phyloP scores from a whole-genome alignment of 1,140 invertebrate genomes.

The Bombus impatiens region DNA sequence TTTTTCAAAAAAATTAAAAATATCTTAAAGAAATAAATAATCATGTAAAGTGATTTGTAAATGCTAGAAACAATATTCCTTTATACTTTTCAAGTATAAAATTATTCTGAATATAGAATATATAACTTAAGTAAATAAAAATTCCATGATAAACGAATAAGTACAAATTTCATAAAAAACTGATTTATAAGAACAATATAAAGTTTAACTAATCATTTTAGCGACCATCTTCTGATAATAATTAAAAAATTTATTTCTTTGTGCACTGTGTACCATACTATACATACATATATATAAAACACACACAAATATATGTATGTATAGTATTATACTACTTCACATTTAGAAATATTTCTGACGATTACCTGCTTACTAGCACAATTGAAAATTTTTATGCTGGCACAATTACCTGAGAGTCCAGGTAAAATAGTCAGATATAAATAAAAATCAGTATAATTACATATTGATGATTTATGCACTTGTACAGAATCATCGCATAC shows the following conservation, averaged over 20 bases:
- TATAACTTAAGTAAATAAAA: neutral
- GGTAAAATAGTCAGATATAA: conserved; percentile 40
- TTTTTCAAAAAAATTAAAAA: conserved; percentile 16
- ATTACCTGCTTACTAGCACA: conserved; percentile 28
- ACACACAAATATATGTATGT: conserved; percentile 24
- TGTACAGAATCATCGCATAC: conserved; percentile 47
- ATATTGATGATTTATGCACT: conserved; percentile 31
- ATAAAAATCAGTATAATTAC: conserved; percentile 15
- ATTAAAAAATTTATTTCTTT: conserved; percentile 24
- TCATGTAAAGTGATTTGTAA: neutral
- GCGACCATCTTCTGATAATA: neutral
- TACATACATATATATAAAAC: conserved; percentile 11
- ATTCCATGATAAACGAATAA: conserved; percentile 16
- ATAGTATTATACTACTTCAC: conserved; percentile 63
- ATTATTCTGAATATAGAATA: neutral
- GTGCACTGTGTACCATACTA: conserved; percentile 38
- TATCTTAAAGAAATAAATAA: conserved; percentile 20
- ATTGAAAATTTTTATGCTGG: conserved; percentile 42
- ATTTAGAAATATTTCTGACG: conserved; percentile 50
- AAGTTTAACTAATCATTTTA: conserved; percentile 8
- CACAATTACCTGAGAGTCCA: conserved; percentile 30
- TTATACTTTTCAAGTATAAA: conserved; percentile 15
- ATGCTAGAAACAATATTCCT: conserved; percentile 1
- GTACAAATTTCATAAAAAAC: conserved; percentile 15
- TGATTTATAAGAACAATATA: neutral